Percentiles rank a stretch among this genome's conserved stretches.
Evolutionary conservation across 2,113 vertebrate genomes (phyloP).

Genomic region (Charina bottae): DNA sequence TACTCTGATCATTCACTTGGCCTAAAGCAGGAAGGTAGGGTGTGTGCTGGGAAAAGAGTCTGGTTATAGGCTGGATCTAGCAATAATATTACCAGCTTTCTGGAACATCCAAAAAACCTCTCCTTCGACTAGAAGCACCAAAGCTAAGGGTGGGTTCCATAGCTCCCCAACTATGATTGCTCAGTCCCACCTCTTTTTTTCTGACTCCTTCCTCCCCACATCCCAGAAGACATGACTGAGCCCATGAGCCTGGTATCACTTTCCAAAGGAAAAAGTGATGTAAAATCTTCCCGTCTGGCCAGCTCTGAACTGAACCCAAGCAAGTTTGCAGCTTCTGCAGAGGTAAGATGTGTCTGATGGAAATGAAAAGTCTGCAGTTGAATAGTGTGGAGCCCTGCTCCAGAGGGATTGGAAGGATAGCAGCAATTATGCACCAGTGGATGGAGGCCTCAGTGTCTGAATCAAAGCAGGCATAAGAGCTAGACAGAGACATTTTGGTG

Average conservation of each 20-base stretch:
- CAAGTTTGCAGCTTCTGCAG: not conserved
- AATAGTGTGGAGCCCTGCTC: no score
- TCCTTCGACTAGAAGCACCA: not conserved
- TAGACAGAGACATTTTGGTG: no score
- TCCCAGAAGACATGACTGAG: not conserved
- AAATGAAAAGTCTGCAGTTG: not conserved
- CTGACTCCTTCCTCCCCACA: not conserved
- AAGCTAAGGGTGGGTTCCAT: not conserved
- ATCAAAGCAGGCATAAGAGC: no score
- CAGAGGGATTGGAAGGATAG: no score
- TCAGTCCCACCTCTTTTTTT: not conserved
- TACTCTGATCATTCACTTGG: not conserved
- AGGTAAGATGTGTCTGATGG: not conserved
- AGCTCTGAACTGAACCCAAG: not conserved
- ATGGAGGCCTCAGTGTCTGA: no score
- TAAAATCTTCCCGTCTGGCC: not conserved
- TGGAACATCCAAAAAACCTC: not conserved
- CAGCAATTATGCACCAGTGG: no score
- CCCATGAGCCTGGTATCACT: not conserved
- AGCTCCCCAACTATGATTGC: not conserved
- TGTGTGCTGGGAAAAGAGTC: not conserved
- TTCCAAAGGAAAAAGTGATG: not conserved
- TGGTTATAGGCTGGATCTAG: not conserved
- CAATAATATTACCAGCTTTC: not conserved
- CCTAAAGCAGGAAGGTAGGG: not conserved